Evolutionary conservation across 2,113 vertebrate species (phyloP), one percentile per base, ranked within the genome.

Genomic region (Choloepus hoffmanni): DNA sequence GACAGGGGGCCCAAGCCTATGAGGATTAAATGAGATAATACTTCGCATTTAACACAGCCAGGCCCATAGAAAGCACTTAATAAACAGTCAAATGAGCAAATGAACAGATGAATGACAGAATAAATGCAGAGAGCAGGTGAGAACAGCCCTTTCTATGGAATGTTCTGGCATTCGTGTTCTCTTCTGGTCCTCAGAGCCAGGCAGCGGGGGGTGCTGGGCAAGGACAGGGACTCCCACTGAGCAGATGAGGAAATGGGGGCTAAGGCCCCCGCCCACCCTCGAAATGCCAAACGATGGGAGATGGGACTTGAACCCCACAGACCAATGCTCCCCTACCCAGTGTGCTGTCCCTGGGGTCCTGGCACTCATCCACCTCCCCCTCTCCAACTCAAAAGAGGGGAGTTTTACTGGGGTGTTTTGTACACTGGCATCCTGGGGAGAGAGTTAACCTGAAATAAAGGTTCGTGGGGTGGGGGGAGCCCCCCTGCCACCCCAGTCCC

Each of bases 1-100:
- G 33, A 33, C 18, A n/a, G 5, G 1, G 67, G 1, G 5, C 8
- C 26, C 4, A 16, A 1, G 10, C 13, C 3, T n/a, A 53, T 48
- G 3, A 60, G 16, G 77, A 60, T 4, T 53, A 15, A n/a, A 26
- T 0, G 24, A 72, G 76, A 84, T 10, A 7, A 2, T 1, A 4
- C 5, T 2, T 40, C 53, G 4, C 24, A 7, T 7, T 5, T 8
- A 26, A 12, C 16, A 16, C 2, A 74, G 26, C 28, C 7, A 62
- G 30, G 30, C 62, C n/a, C 36, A 5, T 0, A 2, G 23, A 0
- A 21, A 21, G n/a, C 9, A 18, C 21, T 2, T 4, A 10, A 13
- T 3, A 13, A 62, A 53, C 21, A 58, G 63, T 50, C 26, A 50
- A 16, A 67, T 1, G 30, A n/a, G 24, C 14, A 28, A 16, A 40